Conservation (phyloP, 1,140 invertebrate genomes). For the Lasaia peninsularis region DNA sequence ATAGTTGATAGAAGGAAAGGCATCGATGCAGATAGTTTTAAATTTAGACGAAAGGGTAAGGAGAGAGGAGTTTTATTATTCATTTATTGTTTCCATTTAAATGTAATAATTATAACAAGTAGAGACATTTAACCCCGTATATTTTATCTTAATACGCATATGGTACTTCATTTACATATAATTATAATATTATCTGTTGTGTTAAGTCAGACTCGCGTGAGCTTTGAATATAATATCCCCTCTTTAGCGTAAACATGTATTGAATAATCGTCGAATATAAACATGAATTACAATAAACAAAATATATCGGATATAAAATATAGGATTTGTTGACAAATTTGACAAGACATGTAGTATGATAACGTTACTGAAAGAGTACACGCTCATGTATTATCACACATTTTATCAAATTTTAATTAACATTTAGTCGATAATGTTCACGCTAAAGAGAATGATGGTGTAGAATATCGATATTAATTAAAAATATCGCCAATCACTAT, state of each 20-base stretch:
- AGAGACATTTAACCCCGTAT: slow-evolving; percentile 51
- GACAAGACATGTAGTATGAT: too few species aligned
- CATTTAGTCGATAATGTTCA: too few species aligned
- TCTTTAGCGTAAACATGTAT: neutral
- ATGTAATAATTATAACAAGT: slow-evolving; percentile 45
- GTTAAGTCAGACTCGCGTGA: slow-evolving; percentile 50
- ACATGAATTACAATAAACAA: too few species aligned
- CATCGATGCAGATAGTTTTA: slow-evolving; percentile 43
- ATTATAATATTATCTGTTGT: slow-evolving; percentile 45
- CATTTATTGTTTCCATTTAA: slow-evolving; percentile 73
- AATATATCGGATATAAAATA: too few species aligned
- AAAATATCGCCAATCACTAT: slow-evolving; percentile 7
- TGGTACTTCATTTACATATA: slow-evolving; percentile 55
- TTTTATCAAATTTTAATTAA: too few species aligned
- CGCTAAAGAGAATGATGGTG: slow-evolving; percentile 5
- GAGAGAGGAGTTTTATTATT: slow-evolving; percentile 68
- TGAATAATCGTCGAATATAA: neutral
- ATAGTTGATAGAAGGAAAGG: slow-evolving; percentile 28
- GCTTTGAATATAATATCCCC: slow-evolving; percentile 41
- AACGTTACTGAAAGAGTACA: too few species aligned
- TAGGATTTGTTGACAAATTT: too few species aligned
- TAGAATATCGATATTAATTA: slow-evolving; percentile 21
- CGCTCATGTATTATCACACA: too few species aligned
- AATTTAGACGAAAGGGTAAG: slow-evolving; percentile 40
- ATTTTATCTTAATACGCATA: slow-evolving; percentile 54